Percentiles rank a stretch among this genome's conserved stretches.
phyloP scores from a whole-genome alignment of 53 echinoderm and acorn worm genomes.

The Henricia sp. region DNA sequence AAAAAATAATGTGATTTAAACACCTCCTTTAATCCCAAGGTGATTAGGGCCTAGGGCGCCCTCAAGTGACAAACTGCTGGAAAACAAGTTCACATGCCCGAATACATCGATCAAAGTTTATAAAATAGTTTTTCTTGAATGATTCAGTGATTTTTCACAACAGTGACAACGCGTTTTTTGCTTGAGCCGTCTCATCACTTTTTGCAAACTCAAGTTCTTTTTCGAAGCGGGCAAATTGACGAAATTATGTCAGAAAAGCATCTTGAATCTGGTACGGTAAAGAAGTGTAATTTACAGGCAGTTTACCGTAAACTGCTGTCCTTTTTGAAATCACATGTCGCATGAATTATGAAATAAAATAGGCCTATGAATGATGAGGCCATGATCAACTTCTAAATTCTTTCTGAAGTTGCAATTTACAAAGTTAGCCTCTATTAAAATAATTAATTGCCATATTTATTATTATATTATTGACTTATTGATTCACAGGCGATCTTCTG shows the following conservation, averaged over 20 bases:
- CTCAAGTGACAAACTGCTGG: too few species aligned
- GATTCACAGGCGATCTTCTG: conserved; percentile 71
- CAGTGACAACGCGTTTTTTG: too few species aligned
- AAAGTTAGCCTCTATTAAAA: background rate
- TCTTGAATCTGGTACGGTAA: background rate
- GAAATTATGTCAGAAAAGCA: conserved; percentile 26
- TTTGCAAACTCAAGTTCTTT: too few species aligned
- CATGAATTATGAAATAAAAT: background rate
- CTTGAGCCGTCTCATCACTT: too few species aligned
- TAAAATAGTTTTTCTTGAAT: too few species aligned
- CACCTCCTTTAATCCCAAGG: too few species aligned
- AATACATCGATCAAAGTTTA: too few species aligned
- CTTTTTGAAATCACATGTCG: background rate
- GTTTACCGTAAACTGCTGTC: background rate
- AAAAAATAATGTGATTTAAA: too few species aligned
- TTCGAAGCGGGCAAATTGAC: background rate
- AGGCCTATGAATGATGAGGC: background rate
- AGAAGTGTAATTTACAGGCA: background rate
- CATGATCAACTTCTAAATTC: background rate
- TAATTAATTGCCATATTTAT: background rate
- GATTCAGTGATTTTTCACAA: too few species aligned
- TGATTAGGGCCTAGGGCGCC: too few species aligned
- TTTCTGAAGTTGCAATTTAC: too few species aligned
- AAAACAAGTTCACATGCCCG: too few species aligned
- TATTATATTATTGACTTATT: background rate